phyloP scores from a whole-genome alignment of 2,113 vertebrate genomes.

The Oncorhynchus keta region DNA sequence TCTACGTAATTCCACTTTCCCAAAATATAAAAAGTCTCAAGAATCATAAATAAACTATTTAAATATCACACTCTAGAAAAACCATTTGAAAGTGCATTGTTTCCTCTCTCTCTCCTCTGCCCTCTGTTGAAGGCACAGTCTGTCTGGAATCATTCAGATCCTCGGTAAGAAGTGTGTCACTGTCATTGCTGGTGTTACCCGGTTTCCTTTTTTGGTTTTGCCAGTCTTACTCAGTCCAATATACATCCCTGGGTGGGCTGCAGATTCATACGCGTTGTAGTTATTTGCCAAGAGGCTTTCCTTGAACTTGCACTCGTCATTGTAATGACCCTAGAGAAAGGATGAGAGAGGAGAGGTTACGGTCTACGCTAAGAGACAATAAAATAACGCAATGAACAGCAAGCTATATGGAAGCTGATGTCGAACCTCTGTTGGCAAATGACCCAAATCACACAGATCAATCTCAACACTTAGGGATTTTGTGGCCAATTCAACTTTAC shows the following conservation, averaged over 20 bases:
- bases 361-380: no score
- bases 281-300: slow-evolving; percentile 93
- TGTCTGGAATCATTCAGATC: slow-evolving; percentile 72
- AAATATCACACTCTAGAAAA: slow-evolving; percentile 30
- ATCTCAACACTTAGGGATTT: no score
- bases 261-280: slow-evolving; percentile 93
- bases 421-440: not conserved
- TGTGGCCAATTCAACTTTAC: not conserved
- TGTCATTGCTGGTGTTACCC: slow-evolving; percentile 87
- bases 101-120: slow-evolving; percentile 23
- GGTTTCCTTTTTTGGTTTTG: slow-evolving; percentile 90
- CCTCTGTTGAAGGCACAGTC: not conserved
- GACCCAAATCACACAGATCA: not conserved
- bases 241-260: slow-evolving; percentile 84
- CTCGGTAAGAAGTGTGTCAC: slow-evolving; percentile 95
- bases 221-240: slow-evolving; percentile 92
- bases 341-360: not conserved
- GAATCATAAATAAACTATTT: slow-evolving; percentile 78
- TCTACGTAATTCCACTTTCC: not conserved
- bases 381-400: not conserved
- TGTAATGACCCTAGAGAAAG: slow-evolving; percentile 79
- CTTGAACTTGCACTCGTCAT: slow-evolving; percentile 89
- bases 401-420: no score
- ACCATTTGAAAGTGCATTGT: slow-evolving; percentile 72
- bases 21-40: slow-evolving; percentile 22